These are phyloP conservation scores for Homalodisca vitripennis DNA, from an alignment of 1,140 invertebrate species.

Conservation along the genomic window DNA sequence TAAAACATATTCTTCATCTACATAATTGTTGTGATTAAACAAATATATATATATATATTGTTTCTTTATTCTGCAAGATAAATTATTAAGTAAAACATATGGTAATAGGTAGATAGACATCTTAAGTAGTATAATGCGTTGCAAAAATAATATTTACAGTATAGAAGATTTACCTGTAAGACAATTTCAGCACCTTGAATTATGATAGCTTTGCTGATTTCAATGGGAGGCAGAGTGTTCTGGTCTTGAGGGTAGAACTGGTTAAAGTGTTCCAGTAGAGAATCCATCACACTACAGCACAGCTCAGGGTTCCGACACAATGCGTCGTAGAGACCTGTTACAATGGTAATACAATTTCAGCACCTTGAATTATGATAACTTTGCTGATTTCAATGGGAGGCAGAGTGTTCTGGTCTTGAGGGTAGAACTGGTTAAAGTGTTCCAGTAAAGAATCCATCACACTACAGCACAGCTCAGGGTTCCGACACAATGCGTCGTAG, in stretches of 20 bases:
- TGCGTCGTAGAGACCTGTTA: slow-evolving; percentile 36
- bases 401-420: slow-evolving; percentile 34
- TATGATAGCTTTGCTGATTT: slow-evolving; percentile 35
- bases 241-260: slow-evolving; percentile 38
- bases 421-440: slow-evolving; percentile 40
- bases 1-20: too few relatives aligned
- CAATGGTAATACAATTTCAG: not conserved
- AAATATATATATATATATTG: too few relatives aligned
- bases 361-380: slow-evolving; percentile 33
- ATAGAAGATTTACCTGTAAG: slow-evolving; percentile 35
- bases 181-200: slow-evolving; percentile 35
- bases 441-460: slow-evolving; percentile 39
- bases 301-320: slow-evolving; percentile 40
- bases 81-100: too few relatives aligned
- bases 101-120: too few relatives aligned
- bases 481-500: slow-evolving; percentile 34
- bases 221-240: slow-evolving; percentile 37
- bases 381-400: slow-evolving; percentile 38
- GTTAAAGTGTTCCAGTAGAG: slow-evolving; percentile 39
- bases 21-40: too few relatives aligned
- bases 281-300: slow-evolving; percentile 36
- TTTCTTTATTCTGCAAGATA: too few relatives aligned
- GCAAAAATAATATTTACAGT: too few relatives aligned
- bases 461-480: slow-evolving; percentile 39
- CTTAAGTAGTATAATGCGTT: too few relatives aligned